These are phyloP conservation scores for Dorcus hopei DNA, from an alignment of 2,888 invertebrate species.

Conservation along the genomic window DNA sequence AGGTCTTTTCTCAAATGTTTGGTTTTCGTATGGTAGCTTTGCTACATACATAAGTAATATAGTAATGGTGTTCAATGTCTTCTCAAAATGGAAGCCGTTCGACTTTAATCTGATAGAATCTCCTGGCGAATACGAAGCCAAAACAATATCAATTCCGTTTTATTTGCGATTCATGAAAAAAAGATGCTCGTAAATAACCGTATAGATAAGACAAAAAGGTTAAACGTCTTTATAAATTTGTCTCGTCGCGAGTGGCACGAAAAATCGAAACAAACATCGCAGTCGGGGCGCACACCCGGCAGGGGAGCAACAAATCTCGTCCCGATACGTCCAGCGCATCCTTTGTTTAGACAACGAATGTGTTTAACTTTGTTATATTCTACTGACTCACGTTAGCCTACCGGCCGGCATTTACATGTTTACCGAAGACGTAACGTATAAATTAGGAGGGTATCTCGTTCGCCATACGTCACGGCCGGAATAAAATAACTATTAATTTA, in stretches of 20 bases:
- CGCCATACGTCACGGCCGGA: constrained; percentile 35
- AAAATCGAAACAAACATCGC: background rate
- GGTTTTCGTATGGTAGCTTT: no score
- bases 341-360: constrained; percentile 40
- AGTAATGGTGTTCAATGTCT: no score
- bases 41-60: no score
- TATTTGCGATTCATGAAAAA: background rate
- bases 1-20: no score
- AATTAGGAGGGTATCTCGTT: constrained; percentile 35
- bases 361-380: constrained; percentile 44
- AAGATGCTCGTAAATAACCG: constrained; percentile 1
- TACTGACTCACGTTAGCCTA: constrained; percentile 37
- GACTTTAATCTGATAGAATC: constrained; percentile 1
- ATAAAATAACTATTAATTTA: constrained; percentile 41
- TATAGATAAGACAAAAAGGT: constrained; percentile 1
- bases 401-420: constrained; percentile 22
- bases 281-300: constrained; percentile 14
- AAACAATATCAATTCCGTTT: constrained; percentile 2
- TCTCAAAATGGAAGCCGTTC: no score
- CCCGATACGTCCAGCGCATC: constrained; percentile 33
- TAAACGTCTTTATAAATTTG: background rate
- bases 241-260: constrained; percentile 10
- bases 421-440: constrained; percentile 33
- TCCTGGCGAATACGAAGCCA: background rate
- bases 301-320: constrained; percentile 37